Base-by-base conservation (phyloP, 2,888 invertebrate species). In the Drosophila birchii region DNA sequence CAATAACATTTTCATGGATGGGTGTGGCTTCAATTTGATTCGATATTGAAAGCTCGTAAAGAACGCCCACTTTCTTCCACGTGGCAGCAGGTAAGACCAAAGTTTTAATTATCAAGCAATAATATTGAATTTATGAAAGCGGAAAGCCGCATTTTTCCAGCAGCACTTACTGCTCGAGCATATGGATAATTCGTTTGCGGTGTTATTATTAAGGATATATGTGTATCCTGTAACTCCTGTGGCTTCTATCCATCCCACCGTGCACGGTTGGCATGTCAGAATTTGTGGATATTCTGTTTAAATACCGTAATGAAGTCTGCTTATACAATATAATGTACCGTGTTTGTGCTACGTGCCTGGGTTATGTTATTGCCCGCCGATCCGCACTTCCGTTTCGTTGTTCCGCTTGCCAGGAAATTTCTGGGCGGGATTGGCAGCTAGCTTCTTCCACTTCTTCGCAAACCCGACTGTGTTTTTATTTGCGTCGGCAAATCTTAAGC, bases 291-390 rank as follows among this genome's bases (percentile, higher is more conserved):
- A 89, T 88, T 90, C 88, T 89, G 88, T 89, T 91, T 91, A 91
- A 91, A 91, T 90, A 90, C 88, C 89, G 91, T 91, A 91, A 91
- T 91, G 91, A 91, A 91, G 91, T 91, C 91, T 90, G 91, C 91
- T 91, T 90, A 90, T 86, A 90, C 89, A 89, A 90, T 91, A 91
- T 91, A 91, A 91, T 91, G 88, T 84, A 88, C 90, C 86, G 82
- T 91, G 91, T 91, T 91, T 91, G 91, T 90, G 88, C 82, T 91
- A 91, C 91, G 91, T 91, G 91, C 90, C 80, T 89, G 80, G 91
- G 90, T 88, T 90, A 81, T 89, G 86, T 90, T 90, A 90, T 90
- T 86, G 88, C 81, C 68, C 76, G 79, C 78, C 76, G 79, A 86
- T 77, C 85, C 73, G 69, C 39, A 64, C 67, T 61, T 75, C 77